Conservation (phyloP, 2,113 vertebrate species). For the Regulus satrapa region DNA sequence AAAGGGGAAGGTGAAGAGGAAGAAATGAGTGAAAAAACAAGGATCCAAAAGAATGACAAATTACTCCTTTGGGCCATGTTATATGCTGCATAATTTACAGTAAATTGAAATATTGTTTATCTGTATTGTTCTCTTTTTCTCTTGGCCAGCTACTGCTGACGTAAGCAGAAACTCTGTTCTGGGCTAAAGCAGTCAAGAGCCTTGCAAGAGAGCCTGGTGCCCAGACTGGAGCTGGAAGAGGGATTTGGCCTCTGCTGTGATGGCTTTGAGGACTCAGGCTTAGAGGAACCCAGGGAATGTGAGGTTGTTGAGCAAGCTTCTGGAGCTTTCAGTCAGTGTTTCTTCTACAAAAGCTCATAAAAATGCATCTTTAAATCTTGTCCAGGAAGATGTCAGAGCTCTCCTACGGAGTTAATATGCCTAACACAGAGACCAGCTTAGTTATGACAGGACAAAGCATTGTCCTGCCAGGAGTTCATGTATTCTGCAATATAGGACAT, state of each 20-base stretch:
- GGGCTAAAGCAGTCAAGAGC: background rate
- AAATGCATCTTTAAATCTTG: background rate
- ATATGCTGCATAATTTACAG: background rate
- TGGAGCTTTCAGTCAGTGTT: background rate
- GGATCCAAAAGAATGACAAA: background rate
- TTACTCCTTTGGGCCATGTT: background rate
- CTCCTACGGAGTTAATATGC: background rate
- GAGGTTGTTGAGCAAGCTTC: background rate
- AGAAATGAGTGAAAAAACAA: background rate
- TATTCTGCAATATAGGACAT: background rate
- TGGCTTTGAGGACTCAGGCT: background rate
- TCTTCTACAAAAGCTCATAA: background rate
- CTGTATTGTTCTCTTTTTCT: slow-evolving; percentile 32
- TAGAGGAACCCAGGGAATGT: background rate
- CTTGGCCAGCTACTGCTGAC: background rate
- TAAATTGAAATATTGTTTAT: slow-evolving; percentile 45
- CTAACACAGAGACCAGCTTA: background rate
- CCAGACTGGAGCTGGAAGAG: background rate
- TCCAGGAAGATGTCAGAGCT: slow-evolving; percentile 5
- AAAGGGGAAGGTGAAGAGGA: background rate
- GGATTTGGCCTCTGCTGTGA: slow-evolving; percentile 17
- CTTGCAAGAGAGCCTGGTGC: background rate
- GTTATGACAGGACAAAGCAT: background rate
- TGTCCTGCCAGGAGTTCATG: background rate
- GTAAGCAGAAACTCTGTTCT: slow-evolving; percentile 19